A percentile compares a stretch with the other conserved stretches of the same genome.
These are phyloP conservation scores for human DNA, from an alignment of 2,113 vertebrate species.

Conservation along the genomic window GRCh38 chrX:53600501-53601000, in stretches of 20 bases:
- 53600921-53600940: background rate
- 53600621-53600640: background rate
- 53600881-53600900: background rate
- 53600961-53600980: background rate
- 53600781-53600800: constrained; percentile 22
- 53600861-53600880: background rate
- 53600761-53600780: background rate
- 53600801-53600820: background rate
- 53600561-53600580: background rate
- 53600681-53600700: background rate
- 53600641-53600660: background rate
- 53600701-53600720: constrained; percentile 4
- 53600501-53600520: background rate
- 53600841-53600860: background rate
- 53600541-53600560: background rate
- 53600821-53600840: background rate
- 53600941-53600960: constrained; percentile 29
- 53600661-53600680: background rate
- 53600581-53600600: background rate
- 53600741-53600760: background rate
- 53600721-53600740: constrained; percentile 10
- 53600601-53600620: background rate
- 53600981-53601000: constrained; percentile 1
- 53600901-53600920: background rate
- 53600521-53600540: background rate